A percentile compares a stretch with the other conserved stretches of the same genome.
Conservation (phyloP, 2,888 invertebrate species). For the Trachelus iudaicus region DNA sequence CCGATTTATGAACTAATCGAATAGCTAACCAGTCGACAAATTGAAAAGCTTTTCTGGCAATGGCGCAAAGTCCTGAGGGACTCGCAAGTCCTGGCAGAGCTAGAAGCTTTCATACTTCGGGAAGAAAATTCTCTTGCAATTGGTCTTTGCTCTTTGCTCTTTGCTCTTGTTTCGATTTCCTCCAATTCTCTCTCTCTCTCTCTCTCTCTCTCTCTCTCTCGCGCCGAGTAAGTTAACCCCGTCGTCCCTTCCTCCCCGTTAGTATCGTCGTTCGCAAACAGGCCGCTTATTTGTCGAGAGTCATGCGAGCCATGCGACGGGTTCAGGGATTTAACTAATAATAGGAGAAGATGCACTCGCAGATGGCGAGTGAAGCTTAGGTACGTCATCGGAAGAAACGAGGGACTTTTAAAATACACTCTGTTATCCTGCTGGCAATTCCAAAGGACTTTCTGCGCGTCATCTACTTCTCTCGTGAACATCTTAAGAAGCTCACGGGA, state of each 20-base stretch:
- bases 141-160: neutral
- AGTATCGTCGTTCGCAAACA: neutral
- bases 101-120: too few relatives aligned
- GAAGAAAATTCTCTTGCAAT: too few relatives aligned
- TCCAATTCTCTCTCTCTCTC: neutral
- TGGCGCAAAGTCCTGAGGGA: neutral
- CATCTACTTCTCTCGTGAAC: neutral
- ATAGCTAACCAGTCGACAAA: conserved; percentile 36
- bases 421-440: neutral
- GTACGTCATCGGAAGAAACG: too few relatives aligned
- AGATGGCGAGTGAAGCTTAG: too few relatives aligned
- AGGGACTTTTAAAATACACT: too few relatives aligned
- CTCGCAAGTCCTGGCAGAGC: too few relatives aligned
- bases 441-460: neutral
- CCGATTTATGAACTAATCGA: conserved; percentile 41
- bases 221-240: conserved; percentile 12
- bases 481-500: neutral
- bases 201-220: neutral
- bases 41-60: conserved; percentile 35
- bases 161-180: conserved; percentile 6
- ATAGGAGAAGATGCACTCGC: too few relatives aligned
- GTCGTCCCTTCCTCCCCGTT: neutral
- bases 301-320: conserved; percentile 37
- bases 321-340: conserved; percentile 4
- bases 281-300: conserved; percentile 32